A percentile compares a stretch with the other conserved stretches of the same genome.
phyloP scores from a whole-genome alignment of 2,797 vertebrate genomes.

The Microcaecilia unicolor region DNA sequence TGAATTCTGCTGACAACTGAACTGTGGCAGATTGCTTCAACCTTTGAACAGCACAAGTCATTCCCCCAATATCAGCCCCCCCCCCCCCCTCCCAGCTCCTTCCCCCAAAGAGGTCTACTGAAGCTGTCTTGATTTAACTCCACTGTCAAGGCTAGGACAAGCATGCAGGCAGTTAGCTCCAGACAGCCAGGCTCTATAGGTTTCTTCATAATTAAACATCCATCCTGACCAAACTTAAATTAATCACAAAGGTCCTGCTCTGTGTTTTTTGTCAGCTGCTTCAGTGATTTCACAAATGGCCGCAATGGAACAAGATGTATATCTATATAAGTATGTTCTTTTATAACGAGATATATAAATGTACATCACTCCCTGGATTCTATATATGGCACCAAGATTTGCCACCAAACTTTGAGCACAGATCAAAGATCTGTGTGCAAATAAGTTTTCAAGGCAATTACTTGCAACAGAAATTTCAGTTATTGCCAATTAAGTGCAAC shows the following conservation, averaged over 20 bases:
- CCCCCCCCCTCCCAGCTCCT: constrained; percentile 20
- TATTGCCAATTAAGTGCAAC: too few relatives aligned
- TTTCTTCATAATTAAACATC: neutral
- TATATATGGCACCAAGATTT: too few relatives aligned
- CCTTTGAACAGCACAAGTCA: constrained; percentile 38
- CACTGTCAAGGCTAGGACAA: constrained; percentile 25
- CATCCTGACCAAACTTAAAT: neutral
- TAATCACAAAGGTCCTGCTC: neutral
- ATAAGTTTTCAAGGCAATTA: too few relatives aligned
- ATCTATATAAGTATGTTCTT: too few relatives aligned
- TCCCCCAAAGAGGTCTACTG: constrained; percentile 15
- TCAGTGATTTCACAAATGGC: neutral
- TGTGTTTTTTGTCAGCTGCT: neutral
- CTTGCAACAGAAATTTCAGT: too few relatives aligned
- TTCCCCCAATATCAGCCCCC: too few relatives aligned
- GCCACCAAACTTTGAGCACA: too few relatives aligned
- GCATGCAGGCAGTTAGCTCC: neutral
- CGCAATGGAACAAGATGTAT: too few relatives aligned
- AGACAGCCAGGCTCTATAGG: neutral
- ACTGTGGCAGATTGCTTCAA: constrained; percentile 18
- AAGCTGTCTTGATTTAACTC: constrained; percentile 14
- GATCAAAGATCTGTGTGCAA: too few relatives aligned
- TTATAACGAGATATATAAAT: too few relatives aligned
- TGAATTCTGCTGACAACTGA: constrained; percentile 41
- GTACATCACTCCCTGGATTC: too few relatives aligned